phyloP scores from a whole-genome alignment of 2,888 invertebrate species.

The Fragum sueziense region DNA sequence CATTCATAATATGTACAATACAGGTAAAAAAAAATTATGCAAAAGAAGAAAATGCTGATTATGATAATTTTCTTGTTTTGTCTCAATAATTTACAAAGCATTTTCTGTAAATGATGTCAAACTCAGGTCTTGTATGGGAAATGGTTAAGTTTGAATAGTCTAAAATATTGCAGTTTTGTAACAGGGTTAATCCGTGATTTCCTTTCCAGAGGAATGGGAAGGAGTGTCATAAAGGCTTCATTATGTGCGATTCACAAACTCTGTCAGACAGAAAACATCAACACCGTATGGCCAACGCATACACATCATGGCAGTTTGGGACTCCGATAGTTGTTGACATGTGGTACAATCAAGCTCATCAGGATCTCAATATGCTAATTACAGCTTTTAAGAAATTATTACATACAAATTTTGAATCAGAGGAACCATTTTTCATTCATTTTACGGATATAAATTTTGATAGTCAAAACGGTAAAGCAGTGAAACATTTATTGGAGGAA shows the following conservation, averaged over 20 bases:
- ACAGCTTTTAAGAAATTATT: neutral
- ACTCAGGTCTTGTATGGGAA: neutral
- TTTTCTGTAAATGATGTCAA: too few relatives aligned
- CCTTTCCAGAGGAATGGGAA: neutral
- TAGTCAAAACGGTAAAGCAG: constrained; percentile 4
- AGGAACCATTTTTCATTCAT: constrained; percentile 10
- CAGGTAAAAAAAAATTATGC: neutral
- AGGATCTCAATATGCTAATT: neutral
- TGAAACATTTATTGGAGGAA: neutral
- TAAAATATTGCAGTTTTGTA: too few relatives aligned
- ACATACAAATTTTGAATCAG: neutral
- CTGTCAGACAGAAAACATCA: neutral
- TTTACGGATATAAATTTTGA: constrained; percentile 4
- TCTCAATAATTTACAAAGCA: neutral
- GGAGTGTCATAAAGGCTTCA: neutral
- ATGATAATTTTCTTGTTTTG: neutral
- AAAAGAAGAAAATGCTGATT: neutral
- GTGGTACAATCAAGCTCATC: constrained; percentile 11
- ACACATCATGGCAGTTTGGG: constrained; percentile 7
- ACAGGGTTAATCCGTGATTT: too few relatives aligned
- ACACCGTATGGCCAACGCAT: neutral
- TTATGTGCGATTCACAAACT: neutral
- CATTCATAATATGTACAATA: neutral
- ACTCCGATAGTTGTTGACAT: neutral
- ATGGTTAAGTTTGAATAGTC: neutral